These are phyloP conservation scores for Sinopyrophorus schimmeli DNA, from an alignment of 2,888 invertebrate species.

Conservation along the genomic window DNA sequence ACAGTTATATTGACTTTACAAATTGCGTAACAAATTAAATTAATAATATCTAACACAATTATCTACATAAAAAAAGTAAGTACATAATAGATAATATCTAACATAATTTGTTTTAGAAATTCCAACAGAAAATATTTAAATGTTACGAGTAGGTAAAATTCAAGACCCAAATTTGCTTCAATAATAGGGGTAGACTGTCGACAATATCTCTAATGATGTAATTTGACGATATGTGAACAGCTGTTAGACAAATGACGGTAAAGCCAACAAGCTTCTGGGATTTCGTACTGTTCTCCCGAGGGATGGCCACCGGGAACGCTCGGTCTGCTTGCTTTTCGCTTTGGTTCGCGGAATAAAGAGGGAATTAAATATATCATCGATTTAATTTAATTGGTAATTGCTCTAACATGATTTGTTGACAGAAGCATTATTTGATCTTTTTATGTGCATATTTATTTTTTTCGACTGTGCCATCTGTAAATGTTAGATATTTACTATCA, in stretches of 20 bases:
- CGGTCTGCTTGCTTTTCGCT: constrained; percentile 29
- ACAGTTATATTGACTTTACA: too few species aligned
- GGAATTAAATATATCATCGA: constrained; percentile 32
- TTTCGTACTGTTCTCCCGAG: constrained; percentile 43
- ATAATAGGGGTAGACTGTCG: constrained; percentile 36
- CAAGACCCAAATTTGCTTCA: constrained; percentile 21
- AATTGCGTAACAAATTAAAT: too few species aligned
- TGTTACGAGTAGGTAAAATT: too few species aligned
- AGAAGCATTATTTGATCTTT: constrained; percentile 21
- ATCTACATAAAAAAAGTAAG: too few species aligned
- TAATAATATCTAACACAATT: too few species aligned
- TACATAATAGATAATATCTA: too few species aligned
- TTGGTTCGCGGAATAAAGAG: constrained; percentile 28
- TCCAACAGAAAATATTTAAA: too few species aligned
- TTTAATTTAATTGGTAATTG: constrained; percentile 35
- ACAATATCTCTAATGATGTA: constrained; percentile 54
- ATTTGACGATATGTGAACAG: constrained; percentile 58
- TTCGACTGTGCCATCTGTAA: too few species aligned
- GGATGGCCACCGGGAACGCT: constrained; percentile 35
- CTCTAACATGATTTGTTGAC: constrained; percentile 32
- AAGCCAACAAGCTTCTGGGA: constrained; percentile 53
- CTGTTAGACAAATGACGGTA: constrained; percentile 56
- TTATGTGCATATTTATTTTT: too few species aligned
- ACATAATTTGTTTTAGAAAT: too few species aligned
- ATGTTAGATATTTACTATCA: too few species aligned